phyloP scores from a whole-genome alignment of 2,797 vertebrate genomes.

The Parauchenoglanis ngamensis region DNA sequence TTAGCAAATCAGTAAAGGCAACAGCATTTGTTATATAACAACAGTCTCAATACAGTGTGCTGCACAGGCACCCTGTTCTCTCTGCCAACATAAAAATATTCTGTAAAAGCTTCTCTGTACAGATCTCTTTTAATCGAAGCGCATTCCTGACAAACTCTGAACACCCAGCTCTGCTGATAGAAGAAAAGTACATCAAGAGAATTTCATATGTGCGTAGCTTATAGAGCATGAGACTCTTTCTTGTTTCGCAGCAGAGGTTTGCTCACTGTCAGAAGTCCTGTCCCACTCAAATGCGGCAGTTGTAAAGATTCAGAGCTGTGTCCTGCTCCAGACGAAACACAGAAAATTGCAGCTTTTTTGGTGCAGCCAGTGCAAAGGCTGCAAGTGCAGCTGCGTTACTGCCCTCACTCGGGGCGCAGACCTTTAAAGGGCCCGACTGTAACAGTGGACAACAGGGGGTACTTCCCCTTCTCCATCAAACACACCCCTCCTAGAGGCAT shows the following conservation, averaged over 20 bases:
- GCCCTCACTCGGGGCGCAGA: constrained; percentile 21
- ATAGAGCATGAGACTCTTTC: not conserved
- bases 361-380: constrained; percentile 26
- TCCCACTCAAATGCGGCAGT: constrained; percentile 1
- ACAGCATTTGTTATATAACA: constrained; percentile 25
- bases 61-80: not conserved
- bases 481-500: constrained; percentile 14
- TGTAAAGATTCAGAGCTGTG: constrained; percentile 5
- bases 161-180: constrained; percentile 11
- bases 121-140: not conserved
- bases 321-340: constrained; percentile 14
- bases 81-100: constrained; percentile 2
- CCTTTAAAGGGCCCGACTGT: constrained; percentile 28
- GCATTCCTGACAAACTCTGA: not conserved
- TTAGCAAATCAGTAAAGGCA: constrained; percentile 46
- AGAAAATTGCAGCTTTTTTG: constrained; percentile 31
- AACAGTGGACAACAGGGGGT: constrained; percentile 30
- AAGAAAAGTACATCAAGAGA: constrained; percentile 3
- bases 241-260: not conserved
- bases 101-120: constrained; percentile 25
- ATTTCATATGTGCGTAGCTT: constrained; percentile 17
- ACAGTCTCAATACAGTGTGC: constrained; percentile 15
- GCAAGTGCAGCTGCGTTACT: constrained; percentile 24
- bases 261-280: not conserved
- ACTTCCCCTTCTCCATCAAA: constrained; percentile 10